phyloP scores from a whole-genome alignment of 2,113 vertebrate genomes.

The Corythaixoides concolor region DNA sequence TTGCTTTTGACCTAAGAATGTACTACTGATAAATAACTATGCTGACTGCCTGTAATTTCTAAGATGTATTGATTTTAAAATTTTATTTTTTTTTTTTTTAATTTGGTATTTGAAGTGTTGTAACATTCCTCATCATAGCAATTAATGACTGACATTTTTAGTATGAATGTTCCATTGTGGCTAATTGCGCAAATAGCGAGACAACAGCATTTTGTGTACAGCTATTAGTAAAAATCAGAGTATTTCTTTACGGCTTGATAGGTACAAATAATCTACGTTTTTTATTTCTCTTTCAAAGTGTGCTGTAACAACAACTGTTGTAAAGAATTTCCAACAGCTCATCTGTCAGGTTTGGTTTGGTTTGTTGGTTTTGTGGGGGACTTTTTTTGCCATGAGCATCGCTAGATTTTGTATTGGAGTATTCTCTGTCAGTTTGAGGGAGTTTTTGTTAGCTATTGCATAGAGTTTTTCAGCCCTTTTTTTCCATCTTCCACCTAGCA shows the following conservation, averaged over 20 bases:
- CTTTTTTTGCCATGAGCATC: not conserved
- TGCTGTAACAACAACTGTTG: not conserved
- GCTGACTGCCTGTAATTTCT: not conserved
- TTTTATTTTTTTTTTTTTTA: not conserved
- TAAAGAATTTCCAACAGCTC: not conserved
- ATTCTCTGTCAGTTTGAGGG: not conserved
- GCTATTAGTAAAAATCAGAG: not conserved
- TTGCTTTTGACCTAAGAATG: not conserved
- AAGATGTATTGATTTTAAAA: not conserved
- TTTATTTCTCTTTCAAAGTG: not conserved
- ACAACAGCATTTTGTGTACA: not conserved
- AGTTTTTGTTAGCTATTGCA: not conserved
- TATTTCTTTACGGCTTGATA: not conserved
- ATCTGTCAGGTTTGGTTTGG: not conserved
- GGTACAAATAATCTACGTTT: not conserved
- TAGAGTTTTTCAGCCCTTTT: not conserved
- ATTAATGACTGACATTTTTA: not conserved
- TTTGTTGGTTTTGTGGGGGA: too few relatives aligned
- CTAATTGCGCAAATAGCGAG: not conserved
- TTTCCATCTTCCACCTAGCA: too few relatives aligned
- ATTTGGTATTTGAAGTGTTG: not conserved
- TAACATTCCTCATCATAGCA: not conserved
- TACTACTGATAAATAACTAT: not conserved
- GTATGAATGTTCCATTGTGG: not conserved
- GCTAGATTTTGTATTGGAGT: not conserved